These are phyloP conservation scores for Mystacides longicornis DNA, from an alignment of 2,888 invertebrate species.

Conservation along the genomic window DNA sequence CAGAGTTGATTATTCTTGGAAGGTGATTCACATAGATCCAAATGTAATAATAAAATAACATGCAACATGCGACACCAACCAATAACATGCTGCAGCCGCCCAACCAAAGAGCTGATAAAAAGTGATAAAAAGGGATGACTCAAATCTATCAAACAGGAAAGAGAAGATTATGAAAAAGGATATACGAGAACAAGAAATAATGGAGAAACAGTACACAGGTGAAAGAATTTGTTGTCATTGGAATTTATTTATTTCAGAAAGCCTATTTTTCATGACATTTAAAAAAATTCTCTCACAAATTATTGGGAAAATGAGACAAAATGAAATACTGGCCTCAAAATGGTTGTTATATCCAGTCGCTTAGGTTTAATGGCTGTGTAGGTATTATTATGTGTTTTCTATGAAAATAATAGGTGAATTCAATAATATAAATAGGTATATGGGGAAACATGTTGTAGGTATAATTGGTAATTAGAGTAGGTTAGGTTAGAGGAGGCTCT, in stretches of 20 bases:
- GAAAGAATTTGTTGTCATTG: conserved; percentile 10
- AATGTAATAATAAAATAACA: too few relatives aligned
- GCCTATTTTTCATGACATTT: conserved; percentile 22
- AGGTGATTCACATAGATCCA: too few relatives aligned
- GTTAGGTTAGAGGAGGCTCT: too few relatives aligned
- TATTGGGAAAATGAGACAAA: conserved; percentile 15
- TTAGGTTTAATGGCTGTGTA: conserved; percentile 24
- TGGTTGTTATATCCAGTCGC: conserved; percentile 17
- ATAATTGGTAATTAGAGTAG: too few relatives aligned
- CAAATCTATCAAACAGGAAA: conserved; percentile 24
- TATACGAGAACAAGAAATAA: conserved; percentile 23
- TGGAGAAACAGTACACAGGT: conserved; percentile 23
- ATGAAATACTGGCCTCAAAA: conserved; percentile 23
- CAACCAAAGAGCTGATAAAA: conserved; percentile 33
- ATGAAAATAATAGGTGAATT: conserved; percentile 17
- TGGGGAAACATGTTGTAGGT: too few relatives aligned
- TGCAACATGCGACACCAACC: conserved; percentile 33
- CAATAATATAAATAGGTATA: too few relatives aligned
- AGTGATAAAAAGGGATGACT: conserved; percentile 18
- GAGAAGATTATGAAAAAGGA: conserved; percentile 23
- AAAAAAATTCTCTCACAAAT: conserved; percentile 25
- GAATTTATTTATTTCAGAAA: conserved; percentile 22
- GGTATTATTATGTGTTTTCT: conserved; percentile 23
- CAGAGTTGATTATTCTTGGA: too few relatives aligned
- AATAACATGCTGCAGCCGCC: conserved; percentile 39